Conservation (phyloP, 2,797 vertebrate genomes). For the Luscinia megarhynchos region DNA sequence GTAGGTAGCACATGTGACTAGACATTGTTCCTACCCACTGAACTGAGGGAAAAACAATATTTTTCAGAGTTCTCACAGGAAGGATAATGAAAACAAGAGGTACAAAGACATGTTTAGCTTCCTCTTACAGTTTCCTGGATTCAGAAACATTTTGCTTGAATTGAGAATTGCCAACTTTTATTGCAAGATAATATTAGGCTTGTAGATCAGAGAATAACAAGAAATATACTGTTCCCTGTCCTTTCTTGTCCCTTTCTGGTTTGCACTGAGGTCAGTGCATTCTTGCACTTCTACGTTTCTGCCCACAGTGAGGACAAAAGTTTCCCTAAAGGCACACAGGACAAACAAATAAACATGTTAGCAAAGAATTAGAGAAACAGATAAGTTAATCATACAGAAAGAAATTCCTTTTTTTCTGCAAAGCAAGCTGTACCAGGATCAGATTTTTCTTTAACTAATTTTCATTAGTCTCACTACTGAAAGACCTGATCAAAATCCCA, state of each 20-base stretch:
- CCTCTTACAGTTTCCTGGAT: neutral
- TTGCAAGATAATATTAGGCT: neutral
- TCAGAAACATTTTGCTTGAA: neutral
- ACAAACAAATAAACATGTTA: neutral
- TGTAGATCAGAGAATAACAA: neutral
- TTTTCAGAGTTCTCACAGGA: neutral
- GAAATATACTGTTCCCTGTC: neutral
- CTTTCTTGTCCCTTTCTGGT: neutral
- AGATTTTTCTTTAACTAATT: neutral
- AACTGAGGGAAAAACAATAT: neutral
- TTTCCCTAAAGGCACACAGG: neutral
- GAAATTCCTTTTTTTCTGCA: neutral
- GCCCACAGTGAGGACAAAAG: neutral
- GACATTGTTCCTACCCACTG: neutral
- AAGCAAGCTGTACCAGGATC: neutral
- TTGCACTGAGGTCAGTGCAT: neutral
- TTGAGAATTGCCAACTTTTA: neutral
- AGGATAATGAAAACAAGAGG: neutral
- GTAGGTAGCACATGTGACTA: neutral
- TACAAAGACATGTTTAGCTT: neutral
- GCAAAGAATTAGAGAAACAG: neutral
- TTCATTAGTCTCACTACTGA: neutral
- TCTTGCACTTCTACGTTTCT: neutral
- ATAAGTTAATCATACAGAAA: neutral
- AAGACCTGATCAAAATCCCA: neutral